Base-by-base conservation (phyloP, 1,140 invertebrate genomes). In the Zaprionus inermis region DNA sequence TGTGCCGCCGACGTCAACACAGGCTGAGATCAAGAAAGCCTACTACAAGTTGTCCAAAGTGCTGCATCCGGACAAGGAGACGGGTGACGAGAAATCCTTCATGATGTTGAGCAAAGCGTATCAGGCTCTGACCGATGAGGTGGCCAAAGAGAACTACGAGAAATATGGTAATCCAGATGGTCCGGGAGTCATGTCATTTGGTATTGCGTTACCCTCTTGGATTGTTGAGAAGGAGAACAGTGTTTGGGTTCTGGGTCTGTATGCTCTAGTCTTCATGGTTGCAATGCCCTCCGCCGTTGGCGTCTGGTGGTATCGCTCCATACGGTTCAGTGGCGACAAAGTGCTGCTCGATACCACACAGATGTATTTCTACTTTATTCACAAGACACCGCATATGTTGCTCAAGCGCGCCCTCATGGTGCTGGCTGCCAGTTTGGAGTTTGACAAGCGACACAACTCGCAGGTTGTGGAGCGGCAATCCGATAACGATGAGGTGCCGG, bases 181-280 rank as follows among this genome's bases (percentile, higher is more conserved):
- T 5, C 99, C 99, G 32, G 98, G 98, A 76, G 98, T 98, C 20
- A 99, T 98, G 95, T 98, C 97, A 82, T 99, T 99, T 95, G 99
- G 99, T 75, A 99, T 99, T 92, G 99, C 99, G 46, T 93, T 99
- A 49, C 99, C 99, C 18, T 99, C 98, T 60, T 99, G 99, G 99
- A 99, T 99, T 93, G 98, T 99, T n/a, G 98, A 99, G 91, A 98
- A 99, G 92, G 97, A 99, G 93, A 99, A 99, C 93, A 99, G 98
- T 78, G 95, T 99, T 36, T 99, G 98, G 97, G 98, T 99, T 9
- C 93, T 99, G 41, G 98, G 98, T 14, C 94, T 99, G 0, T 99
- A 99, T 94, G 98, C 96, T 18, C 93, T 99, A 46, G 96, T 99
- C 1, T 99, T 99, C 91, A 99, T 99, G 98, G 96, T 99, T 58